phyloP scores from a whole-genome alignment of 2,113 vertebrate genomes.

The Meriones unguiculatus region DNA sequence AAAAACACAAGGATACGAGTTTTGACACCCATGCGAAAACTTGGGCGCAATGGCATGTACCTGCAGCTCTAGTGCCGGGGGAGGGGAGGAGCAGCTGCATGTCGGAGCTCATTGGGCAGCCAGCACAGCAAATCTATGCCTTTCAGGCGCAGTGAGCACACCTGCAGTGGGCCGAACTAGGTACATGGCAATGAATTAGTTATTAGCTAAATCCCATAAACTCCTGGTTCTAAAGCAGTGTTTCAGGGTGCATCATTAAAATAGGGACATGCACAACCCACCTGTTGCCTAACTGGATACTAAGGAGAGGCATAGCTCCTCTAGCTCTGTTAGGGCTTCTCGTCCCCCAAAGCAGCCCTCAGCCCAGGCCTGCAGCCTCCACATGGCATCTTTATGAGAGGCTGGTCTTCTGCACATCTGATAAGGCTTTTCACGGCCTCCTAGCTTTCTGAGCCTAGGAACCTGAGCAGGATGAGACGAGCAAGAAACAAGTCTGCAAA shows the following conservation, averaged over 20 bases:
- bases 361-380: constrained; percentile 74
- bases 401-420: constrained; percentile 71
- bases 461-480: not conserved
- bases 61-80: no score
- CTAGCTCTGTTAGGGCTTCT: constrained; percentile 48
- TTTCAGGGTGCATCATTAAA: not conserved
- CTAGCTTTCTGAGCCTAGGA: constrained; percentile 69
- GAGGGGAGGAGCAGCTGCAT: no score
- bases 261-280: constrained; percentile 51
- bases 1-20: not conserved
- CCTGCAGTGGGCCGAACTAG: constrained; percentile 26
- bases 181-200: not conserved
- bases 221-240: constrained; percentile 69
- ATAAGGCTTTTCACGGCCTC: constrained; percentile 70
- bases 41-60: no score
- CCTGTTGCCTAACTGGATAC: constrained; percentile 55
- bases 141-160: not conserved
- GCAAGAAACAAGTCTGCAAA: constrained; percentile 71
- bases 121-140: not conserved
- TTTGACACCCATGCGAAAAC: not conserved
- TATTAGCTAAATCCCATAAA: constrained; percentile 62
- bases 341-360: constrained; percentile 42
- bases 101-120: no score
- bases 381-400: constrained; percentile 76
- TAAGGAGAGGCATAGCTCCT: constrained; percentile 41